phyloP scores from a whole-genome alignment of 2,113 vertebrate species.

The Dinomys branickii region DNA sequence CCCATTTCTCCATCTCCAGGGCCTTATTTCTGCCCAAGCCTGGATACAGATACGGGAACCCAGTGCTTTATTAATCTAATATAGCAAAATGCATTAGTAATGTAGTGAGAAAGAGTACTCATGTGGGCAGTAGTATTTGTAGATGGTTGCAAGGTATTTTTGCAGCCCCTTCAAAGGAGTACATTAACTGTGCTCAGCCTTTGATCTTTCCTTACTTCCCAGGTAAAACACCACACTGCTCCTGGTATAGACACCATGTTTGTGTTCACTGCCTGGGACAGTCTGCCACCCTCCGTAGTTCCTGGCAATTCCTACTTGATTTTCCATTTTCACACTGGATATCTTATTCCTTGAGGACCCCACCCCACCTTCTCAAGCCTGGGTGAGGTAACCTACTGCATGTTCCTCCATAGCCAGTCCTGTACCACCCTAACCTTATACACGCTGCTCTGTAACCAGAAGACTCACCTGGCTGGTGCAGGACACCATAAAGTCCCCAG shows the following conservation, averaged over 20 bases:
- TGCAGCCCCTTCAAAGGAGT: background rate
- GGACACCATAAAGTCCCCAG: background rate
- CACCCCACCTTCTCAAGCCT: background rate
- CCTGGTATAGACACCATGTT: background rate
- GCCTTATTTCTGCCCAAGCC: background rate
- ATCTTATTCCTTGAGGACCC: background rate
- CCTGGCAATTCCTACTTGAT: background rate
- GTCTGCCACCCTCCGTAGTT: background rate
- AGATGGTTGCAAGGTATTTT: background rate
- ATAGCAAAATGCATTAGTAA: background rate
- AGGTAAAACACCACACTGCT: background rate
- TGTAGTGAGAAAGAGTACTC: background rate
- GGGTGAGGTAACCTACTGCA: background rate
- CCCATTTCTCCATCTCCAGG: background rate
- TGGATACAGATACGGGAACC: background rate
- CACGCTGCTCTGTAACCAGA: background rate
- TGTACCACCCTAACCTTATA: background rate
- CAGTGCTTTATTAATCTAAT: background rate
- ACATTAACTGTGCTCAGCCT: background rate
- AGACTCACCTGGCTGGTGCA: background rate
- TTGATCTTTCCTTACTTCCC: background rate
- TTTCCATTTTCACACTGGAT: background rate
- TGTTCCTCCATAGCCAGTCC: too few species aligned
- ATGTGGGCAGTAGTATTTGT: background rate
- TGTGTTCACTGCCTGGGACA: background rate